A percentile compares a stretch with the other conserved stretches of the same genome.
These are phyloP conservation scores for Agrilus planipennis DNA, from an alignment of 1,140 invertebrate species.

Conservation along the genomic window DNA sequence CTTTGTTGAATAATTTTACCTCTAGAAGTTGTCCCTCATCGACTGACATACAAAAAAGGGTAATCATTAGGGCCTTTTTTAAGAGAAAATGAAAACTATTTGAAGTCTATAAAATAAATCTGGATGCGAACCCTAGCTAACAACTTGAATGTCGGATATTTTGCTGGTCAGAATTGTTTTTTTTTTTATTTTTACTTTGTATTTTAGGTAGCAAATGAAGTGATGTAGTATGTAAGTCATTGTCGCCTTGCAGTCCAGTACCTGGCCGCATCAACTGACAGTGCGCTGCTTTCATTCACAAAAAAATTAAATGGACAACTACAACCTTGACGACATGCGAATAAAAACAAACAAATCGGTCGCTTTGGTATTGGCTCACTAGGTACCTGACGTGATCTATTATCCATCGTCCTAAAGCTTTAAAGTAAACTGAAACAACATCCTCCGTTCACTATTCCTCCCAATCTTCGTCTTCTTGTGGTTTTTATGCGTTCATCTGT, in stretches of 20 bases:
- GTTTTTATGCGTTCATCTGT: too few species aligned
- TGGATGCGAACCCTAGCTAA: neutral
- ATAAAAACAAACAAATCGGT: conserved; percentile 5
- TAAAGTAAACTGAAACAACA: conserved; percentile 5
- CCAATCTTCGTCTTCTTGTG: too few species aligned
- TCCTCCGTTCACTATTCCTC: conserved; percentile 1
- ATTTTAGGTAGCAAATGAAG: conserved; percentile 28
- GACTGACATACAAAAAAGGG: neutral
- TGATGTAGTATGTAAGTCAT: conserved; percentile 29
- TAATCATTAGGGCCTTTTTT: neutral
- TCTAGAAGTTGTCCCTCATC: too few species aligned
- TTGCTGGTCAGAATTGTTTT: neutral
- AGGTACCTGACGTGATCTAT: conserved; percentile 13
- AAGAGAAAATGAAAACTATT: neutral
- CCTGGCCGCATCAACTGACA: conserved; percentile 24
- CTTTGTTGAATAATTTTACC: neutral
- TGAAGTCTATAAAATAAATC: neutral
- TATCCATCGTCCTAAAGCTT: conserved; percentile 3
- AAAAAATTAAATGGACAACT: conserved; percentile 3
- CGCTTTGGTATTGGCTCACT: conserved; percentile 10
- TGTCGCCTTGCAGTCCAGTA: conserved; percentile 33
- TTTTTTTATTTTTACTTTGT: neutral
- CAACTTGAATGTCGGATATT: neutral
- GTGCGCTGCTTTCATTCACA: conserved; percentile 11
- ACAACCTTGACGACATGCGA: conserved; percentile 7